Evolutionary conservation across 2,797 vertebrate genomes (phyloP).

Genomic region (Cryptoblepharus egeriae): DNA sequence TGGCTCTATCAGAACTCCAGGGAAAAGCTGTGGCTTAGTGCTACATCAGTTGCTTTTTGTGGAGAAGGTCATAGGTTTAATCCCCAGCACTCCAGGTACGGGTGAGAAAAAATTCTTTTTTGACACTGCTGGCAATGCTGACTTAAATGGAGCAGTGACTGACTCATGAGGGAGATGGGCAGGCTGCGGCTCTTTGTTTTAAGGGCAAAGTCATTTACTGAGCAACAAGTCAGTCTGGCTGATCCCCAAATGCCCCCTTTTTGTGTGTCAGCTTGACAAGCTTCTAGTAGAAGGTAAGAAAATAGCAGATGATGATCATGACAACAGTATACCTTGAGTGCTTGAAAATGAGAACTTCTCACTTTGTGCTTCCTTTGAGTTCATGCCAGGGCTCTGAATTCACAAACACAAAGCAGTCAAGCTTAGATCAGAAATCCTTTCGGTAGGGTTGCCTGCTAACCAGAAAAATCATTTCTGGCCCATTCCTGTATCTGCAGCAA

Average conservation of each 20-base stretch:
- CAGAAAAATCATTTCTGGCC: neutral
- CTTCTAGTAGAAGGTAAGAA: constrained; percentile 18
- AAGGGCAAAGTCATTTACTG: neutral
- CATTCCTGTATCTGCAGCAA: neutral
- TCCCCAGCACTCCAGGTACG: too few relatives aligned
- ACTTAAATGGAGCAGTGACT: too few relatives aligned
- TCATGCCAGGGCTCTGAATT: neutral
- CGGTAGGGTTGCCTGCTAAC: neutral
- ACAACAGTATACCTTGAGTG: neutral
- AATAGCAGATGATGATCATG: constrained; percentile 15
- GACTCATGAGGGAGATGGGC: neutral
- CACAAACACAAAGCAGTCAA: neutral
- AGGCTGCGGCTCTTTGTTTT: neutral
- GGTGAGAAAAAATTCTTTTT: too few relatives aligned
- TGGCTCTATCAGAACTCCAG: too few relatives aligned
- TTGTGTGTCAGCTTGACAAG: neutral
- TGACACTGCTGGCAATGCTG: too few relatives aligned
- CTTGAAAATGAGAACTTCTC: neutral
- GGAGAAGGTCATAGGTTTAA: too few relatives aligned
- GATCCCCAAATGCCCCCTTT: constrained; percentile 5
- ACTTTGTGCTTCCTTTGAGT: neutral
- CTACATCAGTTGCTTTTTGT: too few relatives aligned
- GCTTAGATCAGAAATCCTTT: neutral
- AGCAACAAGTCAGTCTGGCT: constrained; percentile 32
- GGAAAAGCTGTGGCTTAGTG: too few relatives aligned